Base-by-base conservation (phyloP, 1,140 invertebrate species). In the Sitodiplosis mosellana region DNA sequence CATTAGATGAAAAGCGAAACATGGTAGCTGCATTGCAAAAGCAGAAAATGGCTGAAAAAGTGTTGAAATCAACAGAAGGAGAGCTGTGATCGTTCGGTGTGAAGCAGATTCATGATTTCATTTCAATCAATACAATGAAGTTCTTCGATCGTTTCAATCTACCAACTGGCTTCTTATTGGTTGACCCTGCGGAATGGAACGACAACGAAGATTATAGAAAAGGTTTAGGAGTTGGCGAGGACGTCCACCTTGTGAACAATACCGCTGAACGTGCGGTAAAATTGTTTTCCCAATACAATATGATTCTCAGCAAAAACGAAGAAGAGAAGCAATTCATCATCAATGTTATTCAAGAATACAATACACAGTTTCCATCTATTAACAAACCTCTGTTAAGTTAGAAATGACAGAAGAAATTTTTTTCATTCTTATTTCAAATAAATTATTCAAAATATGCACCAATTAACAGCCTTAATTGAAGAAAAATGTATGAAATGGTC, bases 1-100 rank as follows among this genome's bases (percentile, higher is more conserved):
- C 48, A 42, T 15, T 8, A 18, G 48, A 53, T 38, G 48, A 43
- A 40, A 56, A 58, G 49, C 8, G 34, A n/a, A 36, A 36, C 8
- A 36, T 36, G 34, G 34, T 36, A n/a, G n/a, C 8, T 10, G n/a
- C 8, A 8, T n/a, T 36, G 34, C 34, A n/a, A n/a, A 10, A 10
- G n/a, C 8, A n/a, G 8, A n/a, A 36, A n/a, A 36, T n/a, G n/a
- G n/a, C n/a, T n/a, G 8, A 36, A 36, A 36, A 36, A 10, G 34
- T 36, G n/a, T 36, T n/a, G n/a, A 10, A 8, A 36, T 36, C 34
- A 8, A 36, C 8, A 36, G 34, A 36, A 8, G 34, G n/a, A 36
- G 34, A n/a, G 8, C 8, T 10, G 8, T 8, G 8, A 36, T 36
- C 34, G n/a, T 36, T n/a, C 40, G 34, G 33, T 50, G 34, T n/a